Base-by-base conservation (phyloP, 2,113 vertebrate genomes). In the Mastomys coucha region DNA sequence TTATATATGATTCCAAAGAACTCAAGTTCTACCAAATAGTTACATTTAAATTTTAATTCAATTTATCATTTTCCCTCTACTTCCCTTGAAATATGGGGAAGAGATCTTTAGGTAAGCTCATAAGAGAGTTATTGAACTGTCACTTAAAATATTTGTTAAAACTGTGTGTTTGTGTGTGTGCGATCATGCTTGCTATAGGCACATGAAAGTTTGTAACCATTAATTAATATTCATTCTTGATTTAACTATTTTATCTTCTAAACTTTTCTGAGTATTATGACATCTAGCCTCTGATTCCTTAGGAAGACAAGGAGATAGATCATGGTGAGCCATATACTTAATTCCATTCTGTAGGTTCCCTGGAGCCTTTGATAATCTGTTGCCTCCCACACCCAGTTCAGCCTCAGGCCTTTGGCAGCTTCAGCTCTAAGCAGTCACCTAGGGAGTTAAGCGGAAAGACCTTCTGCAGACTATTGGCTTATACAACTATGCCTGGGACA, bases 21-120 rank as follows among this genome's bases (percentile, higher is more conserved):
- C n/a, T 94, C 49, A 75, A 69, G 39, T 84, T 93, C 90, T 65
- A 76, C 60, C 8, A 22, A 78, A 92, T 26, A 88, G 13, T n/a
- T 75, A 1, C 69, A 75, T 95, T 94, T 93, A 58, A 60, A 81
- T 58, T 93, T 96, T 86, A 94, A 89, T 94, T 60, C 56, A 53
- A 19, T 9, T 51, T 65, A 53, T 16, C 0, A 5, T 90, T 11
- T 51, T 14, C 19, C 53, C 11, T 85, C 24, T 60, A 31, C 8
- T 31, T 3, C 11, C 19, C 67, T 80, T 12, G 28, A 92, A 95
- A 28, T 28, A 67, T 53, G 19, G 33, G 70, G 10, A 93, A 2
- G 13, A 12, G 39, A 26, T 45, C 22, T 72, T 70, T 58, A 31
- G 13, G 26, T 63, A 67, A 91, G 3, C 51, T 97, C 85, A 78